Evolutionary conservation across 2,113 vertebrate genomes (phyloP), one percentile per base, ranked within the genome.

Genomic region (Menidia beryllina): DNA sequence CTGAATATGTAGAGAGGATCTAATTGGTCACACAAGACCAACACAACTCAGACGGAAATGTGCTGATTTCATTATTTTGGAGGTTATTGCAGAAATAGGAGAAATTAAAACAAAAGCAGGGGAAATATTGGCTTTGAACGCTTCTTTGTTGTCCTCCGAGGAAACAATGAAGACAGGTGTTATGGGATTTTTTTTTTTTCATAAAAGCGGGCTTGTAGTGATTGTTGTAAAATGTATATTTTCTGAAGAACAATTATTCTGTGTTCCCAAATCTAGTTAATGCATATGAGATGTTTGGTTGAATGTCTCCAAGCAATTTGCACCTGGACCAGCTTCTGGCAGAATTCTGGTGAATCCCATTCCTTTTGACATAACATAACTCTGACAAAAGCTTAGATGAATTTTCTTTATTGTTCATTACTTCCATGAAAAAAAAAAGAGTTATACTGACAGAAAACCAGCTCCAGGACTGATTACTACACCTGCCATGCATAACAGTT

Each of bases 1-100:
- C 84, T 89, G 81, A 89, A 90, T 82, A 79, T 82, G 76, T 80
- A 80, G 73, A 86, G 82, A 90, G 79, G 81, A 45, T 63, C 49
- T 91, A 86, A 91, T 90, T 86, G 67, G 63, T 69, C 65, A 85
- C 86, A 87, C 49, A 34, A 84, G 75, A n/a, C 21, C 36, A 34
- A 25, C 10, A 50, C 14, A 41, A 77, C 71, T 61, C 47, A 52
- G 51, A 77, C 23, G 13, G 26, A 55, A 68, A 77, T n/a, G 70
- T 48, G 54, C 23, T 70, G 9, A 73, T 80, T 85, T 75, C 61
- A 83, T 81, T 68, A 74, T 54, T 75, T 76, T 75, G 59, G 43
- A n/a, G 63, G 38, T 81, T 39, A 78, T 84, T 79, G 82, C 11
- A 52, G 52, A 12, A 57, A 55, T 1, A 65, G 62, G 50, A 72